Conservation (phyloP, 2,113 vertebrate species). For the Nicator chloris region DNA sequence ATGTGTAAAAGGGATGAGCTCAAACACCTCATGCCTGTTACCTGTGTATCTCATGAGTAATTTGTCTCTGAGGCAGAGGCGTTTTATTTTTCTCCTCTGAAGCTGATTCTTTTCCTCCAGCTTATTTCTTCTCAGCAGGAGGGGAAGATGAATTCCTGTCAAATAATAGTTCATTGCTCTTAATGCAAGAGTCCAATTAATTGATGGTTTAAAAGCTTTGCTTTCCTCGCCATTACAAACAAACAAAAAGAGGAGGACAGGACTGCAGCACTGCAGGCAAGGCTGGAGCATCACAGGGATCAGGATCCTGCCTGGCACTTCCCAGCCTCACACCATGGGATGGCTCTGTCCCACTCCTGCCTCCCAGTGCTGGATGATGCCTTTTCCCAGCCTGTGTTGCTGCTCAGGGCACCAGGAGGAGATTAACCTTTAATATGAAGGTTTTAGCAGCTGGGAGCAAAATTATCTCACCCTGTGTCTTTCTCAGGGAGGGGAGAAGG, state of each 20-base stretch:
- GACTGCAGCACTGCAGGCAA: not conserved
- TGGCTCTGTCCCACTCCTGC: not conserved
- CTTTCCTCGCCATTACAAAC: not conserved
- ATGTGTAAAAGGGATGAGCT: conserved; percentile 12
- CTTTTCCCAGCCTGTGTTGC: not conserved
- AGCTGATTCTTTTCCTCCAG: not conserved
- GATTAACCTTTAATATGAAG: accelerated
- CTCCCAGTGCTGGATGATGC: accelerated
- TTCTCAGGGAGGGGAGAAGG: not conserved
- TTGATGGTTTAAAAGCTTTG: conserved; percentile 35
- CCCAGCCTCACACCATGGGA: accelerated
- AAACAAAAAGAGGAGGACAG: not conserved
- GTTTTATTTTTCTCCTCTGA: not conserved
- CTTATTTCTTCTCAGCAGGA: conserved; percentile 50
- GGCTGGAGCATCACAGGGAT: not conserved
- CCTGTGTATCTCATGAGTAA: not conserved
- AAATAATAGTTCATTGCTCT: conserved; percentile 17
- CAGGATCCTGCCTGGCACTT: not conserved
- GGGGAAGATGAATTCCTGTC: conserved; percentile 41
- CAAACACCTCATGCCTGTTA: not conserved
- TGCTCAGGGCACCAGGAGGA: not conserved
- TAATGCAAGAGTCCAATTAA: conserved; percentile 53
- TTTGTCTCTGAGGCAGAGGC: conserved; percentile 11
- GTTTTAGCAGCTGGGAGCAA: not conserved
- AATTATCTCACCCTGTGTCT: not conserved